Conservation (phyloP, 2,888 invertebrate genomes). For the Heliconius cydno region DNA sequence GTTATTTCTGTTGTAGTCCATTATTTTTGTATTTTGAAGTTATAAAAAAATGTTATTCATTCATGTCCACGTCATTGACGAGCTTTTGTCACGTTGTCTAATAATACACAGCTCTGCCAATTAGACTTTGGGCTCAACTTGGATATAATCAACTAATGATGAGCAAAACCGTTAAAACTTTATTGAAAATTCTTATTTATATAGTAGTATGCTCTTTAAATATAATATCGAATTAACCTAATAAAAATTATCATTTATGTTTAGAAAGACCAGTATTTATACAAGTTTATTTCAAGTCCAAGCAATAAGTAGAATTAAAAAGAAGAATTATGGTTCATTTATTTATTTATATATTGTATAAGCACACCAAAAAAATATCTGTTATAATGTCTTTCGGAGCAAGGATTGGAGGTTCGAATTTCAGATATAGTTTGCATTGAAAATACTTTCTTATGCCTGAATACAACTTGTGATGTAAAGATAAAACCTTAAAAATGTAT, state of each 20-base stretch:
- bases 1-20: not conserved
- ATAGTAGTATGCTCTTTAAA: not conserved
- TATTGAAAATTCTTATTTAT: not conserved
- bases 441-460: not conserved
- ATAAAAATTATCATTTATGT: not conserved
- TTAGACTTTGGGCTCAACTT: conserved; percentile 57
- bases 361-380: not conserved
- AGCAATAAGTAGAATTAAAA: not conserved
- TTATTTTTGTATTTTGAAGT: conserved; percentile 46
- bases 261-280: not conserved
- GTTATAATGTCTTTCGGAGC: not conserved
- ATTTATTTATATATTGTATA: not conserved
- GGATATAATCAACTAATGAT: conserved; percentile 12
- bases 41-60: conserved; percentile 59
- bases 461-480: not conserved
- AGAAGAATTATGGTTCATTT: not conserved
- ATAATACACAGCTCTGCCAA: conserved; percentile 53
- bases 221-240: not conserved
- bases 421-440: not conserved
- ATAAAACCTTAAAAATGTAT: not conserved
- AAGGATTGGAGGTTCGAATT: not conserved
- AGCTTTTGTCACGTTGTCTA: conserved; percentile 48
- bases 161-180: not conserved
- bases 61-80: conserved; percentile 48
- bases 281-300: not conserved